Evolutionary conservation across 2,888 invertebrate genomes (phyloP).

Genomic region (Spodoptera littoralis): DNA sequence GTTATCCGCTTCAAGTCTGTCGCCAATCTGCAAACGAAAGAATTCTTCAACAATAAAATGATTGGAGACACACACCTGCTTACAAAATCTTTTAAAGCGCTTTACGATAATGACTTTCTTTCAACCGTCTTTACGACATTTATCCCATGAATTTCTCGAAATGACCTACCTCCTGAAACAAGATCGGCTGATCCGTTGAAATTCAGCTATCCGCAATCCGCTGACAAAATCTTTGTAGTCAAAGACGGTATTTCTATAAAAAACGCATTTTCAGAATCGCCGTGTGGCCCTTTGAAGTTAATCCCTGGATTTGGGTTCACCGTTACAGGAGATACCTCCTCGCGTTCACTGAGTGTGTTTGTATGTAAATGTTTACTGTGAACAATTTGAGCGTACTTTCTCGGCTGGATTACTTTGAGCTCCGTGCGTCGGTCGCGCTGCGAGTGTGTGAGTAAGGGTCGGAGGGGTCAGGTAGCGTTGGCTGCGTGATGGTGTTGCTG

Average conservation of each 20-base stretch:
- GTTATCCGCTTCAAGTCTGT: slow-evolving; percentile 31
- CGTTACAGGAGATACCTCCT: slow-evolving; percentile 64
- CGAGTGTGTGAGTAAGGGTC: slow-evolving; percentile 35
- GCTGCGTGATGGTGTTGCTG: slow-evolving; percentile 49
- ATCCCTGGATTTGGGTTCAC: slow-evolving; percentile 80
- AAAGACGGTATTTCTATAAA: slow-evolving; percentile 84
- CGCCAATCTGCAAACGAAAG: slow-evolving; percentile 41
- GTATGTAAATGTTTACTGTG: slow-evolving; percentile 69
- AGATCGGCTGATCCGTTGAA: slow-evolving; percentile 72
- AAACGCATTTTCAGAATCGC: slow-evolving; percentile 85
- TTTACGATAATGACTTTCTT: slow-evolving; percentile 63
- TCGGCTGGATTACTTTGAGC: slow-evolving; percentile 62
- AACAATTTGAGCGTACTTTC: slow-evolving; percentile 70
- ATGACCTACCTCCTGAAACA: slow-evolving; percentile 73
- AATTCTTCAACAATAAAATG: slow-evolving; percentile 43
- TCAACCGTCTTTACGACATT: slow-evolving; percentile 55
- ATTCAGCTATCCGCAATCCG: slow-evolving; percentile 74
- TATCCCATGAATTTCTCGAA: slow-evolving; percentile 64
- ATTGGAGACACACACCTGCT: slow-evolving; percentile 46
- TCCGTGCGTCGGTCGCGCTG: slow-evolving; percentile 34
- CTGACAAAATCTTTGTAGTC: slow-evolving; percentile 81
- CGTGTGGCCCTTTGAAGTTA: slow-evolving; percentile 82
- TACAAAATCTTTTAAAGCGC: slow-evolving; percentile 59
- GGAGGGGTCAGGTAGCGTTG: slow-evolving; percentile 59
- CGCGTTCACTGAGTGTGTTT: slow-evolving; percentile 63